Evolutionary conservation across 2,797 vertebrate species (phyloP).

Genomic region (Sebastolobus alascanus): DNA sequence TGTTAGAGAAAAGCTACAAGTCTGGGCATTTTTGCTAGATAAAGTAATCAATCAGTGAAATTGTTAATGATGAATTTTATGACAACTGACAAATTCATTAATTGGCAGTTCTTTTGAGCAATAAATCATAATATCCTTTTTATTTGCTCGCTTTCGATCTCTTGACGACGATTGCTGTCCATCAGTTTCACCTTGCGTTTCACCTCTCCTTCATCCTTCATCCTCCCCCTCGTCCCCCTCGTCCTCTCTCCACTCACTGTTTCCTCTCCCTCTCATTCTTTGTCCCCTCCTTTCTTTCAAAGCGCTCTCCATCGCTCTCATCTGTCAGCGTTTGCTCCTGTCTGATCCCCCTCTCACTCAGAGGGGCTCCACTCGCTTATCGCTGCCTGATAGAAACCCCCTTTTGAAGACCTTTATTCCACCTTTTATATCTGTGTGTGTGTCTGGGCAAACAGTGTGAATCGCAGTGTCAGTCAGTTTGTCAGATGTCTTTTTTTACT

Average conservation of each 20-base stretch:
- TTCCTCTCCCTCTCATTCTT: slow-evolving; percentile 2
- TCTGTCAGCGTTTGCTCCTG: slow-evolving; percentile 59
- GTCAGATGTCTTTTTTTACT: slow-evolving; percentile 37
- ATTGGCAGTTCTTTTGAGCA: neutral
- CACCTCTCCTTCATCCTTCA: neutral
- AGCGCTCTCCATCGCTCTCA: slow-evolving; percentile 50
- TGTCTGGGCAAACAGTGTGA: slow-evolving; percentile 19
- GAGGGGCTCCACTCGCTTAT: slow-evolving; percentile 59
- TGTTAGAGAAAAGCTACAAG: neutral
- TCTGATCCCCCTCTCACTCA: slow-evolving; percentile 53
- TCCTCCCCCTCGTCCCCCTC: neutral
- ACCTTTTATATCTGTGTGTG: slow-evolving; percentile 32
- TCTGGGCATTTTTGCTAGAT: neutral
- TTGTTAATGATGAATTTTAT: neutral
- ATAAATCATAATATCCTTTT: neutral
- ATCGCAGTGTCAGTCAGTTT: slow-evolving; percentile 36
- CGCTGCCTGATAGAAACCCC: slow-evolving; percentile 60
- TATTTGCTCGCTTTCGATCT: neutral
- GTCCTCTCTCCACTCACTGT: neutral
- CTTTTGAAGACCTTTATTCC: slow-evolving; percentile 50
- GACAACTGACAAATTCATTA: neutral
- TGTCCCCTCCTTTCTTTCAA: slow-evolving; percentile 44
- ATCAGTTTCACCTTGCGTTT: slow-evolving; percentile 13
- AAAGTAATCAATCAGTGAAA: neutral
- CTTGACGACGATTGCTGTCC: neutral